Percentiles rank a stretch among this genome's conserved stretches.
phyloP scores from a whole-genome alignment of 92 coral and sea anemone genomes.

The Diadumene lineata region DNA sequence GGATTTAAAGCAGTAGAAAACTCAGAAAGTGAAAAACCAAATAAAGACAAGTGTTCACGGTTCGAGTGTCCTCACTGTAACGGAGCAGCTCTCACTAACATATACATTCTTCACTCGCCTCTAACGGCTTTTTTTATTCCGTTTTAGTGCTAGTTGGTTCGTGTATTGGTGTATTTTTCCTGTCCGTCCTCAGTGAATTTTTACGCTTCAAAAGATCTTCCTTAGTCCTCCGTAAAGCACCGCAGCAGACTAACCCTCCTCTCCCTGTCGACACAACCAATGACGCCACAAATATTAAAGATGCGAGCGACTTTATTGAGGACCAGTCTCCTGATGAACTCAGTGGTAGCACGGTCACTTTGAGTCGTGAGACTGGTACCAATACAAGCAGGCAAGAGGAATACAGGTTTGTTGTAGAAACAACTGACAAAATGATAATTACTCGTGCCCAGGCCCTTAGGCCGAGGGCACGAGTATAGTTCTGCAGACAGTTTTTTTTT shows the following conservation, averaged over 20 bases:
- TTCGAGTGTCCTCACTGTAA: no score
- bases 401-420: neutral
- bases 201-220: conserved; percentile 47
- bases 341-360: neutral
- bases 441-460: no score
- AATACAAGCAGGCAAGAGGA: neutral
- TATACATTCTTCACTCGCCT: no score
- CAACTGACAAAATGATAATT: neutral
- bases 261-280: neutral
- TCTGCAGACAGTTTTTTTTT: no score
- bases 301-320: neutral
- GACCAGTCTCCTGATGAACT: neutral
- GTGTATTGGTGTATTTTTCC: conserved; percentile 55
- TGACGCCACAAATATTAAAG: neutral
- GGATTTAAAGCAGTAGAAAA: no score
- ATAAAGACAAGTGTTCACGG: no score
- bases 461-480: no score
- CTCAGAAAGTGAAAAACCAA: no score
- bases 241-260: conserved; percentile 12
- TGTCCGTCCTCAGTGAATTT: conserved; percentile 57
- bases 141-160: conserved; percentile 61
- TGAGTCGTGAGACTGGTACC: neutral
- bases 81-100: no score
- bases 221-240: conserved; percentile 10
- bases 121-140: neutral